A percentile compares a stretch with the other conserved stretches of the same genome.
Evolutionary conservation across 2,113 vertebrate genomes (phyloP).

Genomic region (Sinocyclocheilus rhinocerous): DNA sequence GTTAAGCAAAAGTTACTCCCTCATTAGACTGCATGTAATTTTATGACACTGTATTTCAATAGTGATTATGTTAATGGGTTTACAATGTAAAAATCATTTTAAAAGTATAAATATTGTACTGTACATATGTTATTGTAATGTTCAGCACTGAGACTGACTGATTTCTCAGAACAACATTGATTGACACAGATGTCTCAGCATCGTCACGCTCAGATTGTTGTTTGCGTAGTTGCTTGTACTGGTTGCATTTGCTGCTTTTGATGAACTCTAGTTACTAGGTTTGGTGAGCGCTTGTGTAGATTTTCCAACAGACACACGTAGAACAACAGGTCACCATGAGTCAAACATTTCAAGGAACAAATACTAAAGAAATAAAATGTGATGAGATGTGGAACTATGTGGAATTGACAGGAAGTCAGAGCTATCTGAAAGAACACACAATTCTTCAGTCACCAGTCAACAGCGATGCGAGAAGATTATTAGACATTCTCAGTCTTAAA

Average conservation of each 20-base stretch:
- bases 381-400: not conserved
- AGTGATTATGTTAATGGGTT: not conserved
- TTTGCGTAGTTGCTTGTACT: not conserved
- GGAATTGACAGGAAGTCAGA: not conserved
- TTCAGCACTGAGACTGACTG: not conserved
- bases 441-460: not conserved
- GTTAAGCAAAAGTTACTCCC: not conserved
- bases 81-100: not conserved
- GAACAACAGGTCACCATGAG: not conserved
- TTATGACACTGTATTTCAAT: not conserved
- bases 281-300: not conserved
- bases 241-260: not conserved
- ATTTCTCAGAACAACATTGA: not conserved
- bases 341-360: not conserved
- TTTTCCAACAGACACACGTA: not conserved
- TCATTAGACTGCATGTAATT: not conserved
- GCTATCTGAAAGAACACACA: not conserved
- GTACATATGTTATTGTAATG: not conserved
- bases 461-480: not conserved
- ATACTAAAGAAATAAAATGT: not conserved
- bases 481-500: not conserved
- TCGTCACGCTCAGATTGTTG: not conserved
- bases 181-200: not conserved
- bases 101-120: not conserved
- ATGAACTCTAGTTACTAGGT: too few species aligned